Percentiles rank a stretch among this genome's conserved stretches.
phyloP scores from a whole-genome alignment of 1,140 invertebrate species.

The Apocrypta bakeri region DNA sequence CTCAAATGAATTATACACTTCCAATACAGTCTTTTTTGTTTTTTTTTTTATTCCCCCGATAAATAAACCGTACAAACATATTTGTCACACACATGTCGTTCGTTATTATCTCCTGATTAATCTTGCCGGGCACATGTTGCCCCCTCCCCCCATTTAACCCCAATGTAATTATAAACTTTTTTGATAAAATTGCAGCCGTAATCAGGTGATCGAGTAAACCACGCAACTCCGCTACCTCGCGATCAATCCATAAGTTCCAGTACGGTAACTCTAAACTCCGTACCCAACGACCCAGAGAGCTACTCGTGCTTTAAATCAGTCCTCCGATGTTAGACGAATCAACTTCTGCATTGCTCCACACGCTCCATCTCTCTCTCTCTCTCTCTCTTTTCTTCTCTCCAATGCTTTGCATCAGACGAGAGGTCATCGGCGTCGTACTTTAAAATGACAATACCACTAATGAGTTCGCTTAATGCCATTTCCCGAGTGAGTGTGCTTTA shows the following conservation, averaged over 20 bases:
- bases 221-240: no score
- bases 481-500: no score
- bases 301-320: no score
- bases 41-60: conserved; percentile 4
- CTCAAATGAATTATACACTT: neutral
- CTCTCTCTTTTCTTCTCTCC: no score
- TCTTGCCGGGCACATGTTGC: neutral
- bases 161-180: neutral
- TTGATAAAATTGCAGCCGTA: neutral
- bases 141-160: no score
- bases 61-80: conserved; percentile 34
- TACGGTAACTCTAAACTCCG: no score
- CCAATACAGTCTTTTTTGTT: neutral
- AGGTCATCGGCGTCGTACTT: conserved; percentile 21
- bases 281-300: no score
- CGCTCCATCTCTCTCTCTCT: no score
- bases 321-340: no score
- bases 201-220: conserved; percentile 8
- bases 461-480: conserved; percentile 48
- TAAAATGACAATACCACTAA: conserved; percentile 53
- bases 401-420: conserved; percentile 24
- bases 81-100: neutral
- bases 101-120: neutral
- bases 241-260: no score
- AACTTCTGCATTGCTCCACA: no score